phyloP scores from a whole-genome alignment of 2,797 vertebrate genomes.

The Sarcophilus harrisii region DNA sequence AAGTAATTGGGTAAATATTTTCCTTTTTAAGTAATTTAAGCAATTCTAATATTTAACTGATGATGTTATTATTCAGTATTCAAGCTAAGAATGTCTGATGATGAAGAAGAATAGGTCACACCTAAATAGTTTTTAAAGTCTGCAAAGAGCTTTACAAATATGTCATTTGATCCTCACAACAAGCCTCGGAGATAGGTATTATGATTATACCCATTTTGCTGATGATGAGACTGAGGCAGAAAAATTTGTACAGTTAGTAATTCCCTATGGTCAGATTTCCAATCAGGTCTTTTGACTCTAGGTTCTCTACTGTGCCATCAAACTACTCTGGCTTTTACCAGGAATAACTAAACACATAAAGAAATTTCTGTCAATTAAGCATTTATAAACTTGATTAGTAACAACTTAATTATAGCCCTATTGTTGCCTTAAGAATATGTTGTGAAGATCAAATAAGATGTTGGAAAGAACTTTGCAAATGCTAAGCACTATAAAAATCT shows the following conservation, averaged over 20 bases:
- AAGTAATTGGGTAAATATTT: not conserved
- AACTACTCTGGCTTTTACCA: not conserved
- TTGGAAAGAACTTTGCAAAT: not conserved
- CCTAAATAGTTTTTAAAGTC: not conserved
- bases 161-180: not conserved
- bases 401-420: not conserved
- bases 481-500: not conserved
- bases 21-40: slow-evolving; percentile 8
- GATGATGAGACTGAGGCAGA: not conserved
- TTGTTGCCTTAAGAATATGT: not conserved
- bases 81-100: not conserved
- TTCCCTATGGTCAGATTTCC: not conserved
- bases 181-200: not conserved
- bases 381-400: not conserved
- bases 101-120: not conserved
- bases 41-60: not conserved
- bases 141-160: not conserved
- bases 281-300: not conserved
- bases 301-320: not conserved
- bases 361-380: not conserved
- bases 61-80: not conserved
- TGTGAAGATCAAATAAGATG: not conserved
- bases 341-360: not conserved
- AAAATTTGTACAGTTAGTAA: not conserved
- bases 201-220: not conserved